Evolutionary conservation across 1,140 invertebrate species (phyloP), one percentile per base, ranked within the genome.

Genomic region (Formica selysi): DNA sequence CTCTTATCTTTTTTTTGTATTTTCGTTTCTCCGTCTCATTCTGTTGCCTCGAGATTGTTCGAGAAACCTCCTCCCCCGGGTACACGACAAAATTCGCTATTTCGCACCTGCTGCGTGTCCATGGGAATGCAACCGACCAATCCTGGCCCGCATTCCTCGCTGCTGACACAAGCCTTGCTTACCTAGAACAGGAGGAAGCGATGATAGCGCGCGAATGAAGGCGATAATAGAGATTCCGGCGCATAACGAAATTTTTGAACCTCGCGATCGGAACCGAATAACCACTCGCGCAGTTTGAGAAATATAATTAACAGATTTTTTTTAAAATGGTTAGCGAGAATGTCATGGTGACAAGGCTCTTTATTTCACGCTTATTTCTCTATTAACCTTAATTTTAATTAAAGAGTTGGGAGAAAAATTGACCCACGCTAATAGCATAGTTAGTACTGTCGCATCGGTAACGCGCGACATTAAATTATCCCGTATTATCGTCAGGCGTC

Each of bases 91-190:
- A 93, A 94, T 93, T 93, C 91, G 92, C 91, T 90, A 92, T 92
- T 92, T 93, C 94, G 95, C 95, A 96, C 96, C 94, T 95, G 96
- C 93, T 97, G 96, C 38, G 96, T 96, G 92, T 97, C 96, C 70
- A 97, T 95, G 76, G 96, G 95, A 48, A 97, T 95, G 88, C 96
- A 97, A 83, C 96, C 96, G 38, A 97, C 96, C 76, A 96, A 96
- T 29, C 95, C 95, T 48, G 96, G 94, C 65, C 96, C 95, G 89
- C 96, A 97, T 92, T 96, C 96, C 59, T 94, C 94, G 76, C 95
- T 96, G 85, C 95, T 96, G 7, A 96, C 96, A 88, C 96, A 97
- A 92, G 96, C 96, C 91, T 97, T 97, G 93, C 96, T 96, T 62
- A 97, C 96, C 94, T 95, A 86, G 41, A 90, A 79, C 11, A 51